Evolutionary conservation across 1,140 invertebrate species (phyloP), one percentile per base, ranked within the genome.

Genomic region (Drosophila grimshawi): DNA sequence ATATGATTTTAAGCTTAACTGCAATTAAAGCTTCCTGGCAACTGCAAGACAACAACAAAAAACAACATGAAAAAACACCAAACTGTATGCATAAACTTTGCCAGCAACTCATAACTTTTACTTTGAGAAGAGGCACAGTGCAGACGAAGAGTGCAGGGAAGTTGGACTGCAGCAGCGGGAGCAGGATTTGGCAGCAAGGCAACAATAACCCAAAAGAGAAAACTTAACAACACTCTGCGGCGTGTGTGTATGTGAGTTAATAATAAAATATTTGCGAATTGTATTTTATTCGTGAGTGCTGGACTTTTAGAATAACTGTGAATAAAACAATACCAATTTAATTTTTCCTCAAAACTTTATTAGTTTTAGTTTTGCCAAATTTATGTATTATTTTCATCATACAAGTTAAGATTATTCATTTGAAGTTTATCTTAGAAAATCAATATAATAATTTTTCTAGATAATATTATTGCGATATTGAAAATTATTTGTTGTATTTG

Each of bases 1-100:
- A 80, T 88, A 83, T 88, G 83, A 88, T 88, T 89, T 89, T 80
- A 88, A 83, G 85, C 80, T 88, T 83, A 89, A 88, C 61, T 80
- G 73, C 89, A 88, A 88, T 88, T 88, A 88, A 88, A 89, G 83
- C 80, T 78, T 74, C 77, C 80, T 80, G 65, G 62, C 53, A 80
- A 83, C 76, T 68, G 66, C 52, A 68, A 61, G 41, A 61, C 75
- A 72, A 70, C 74, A 86, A 43, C 57, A 76, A 59, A 30, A 6
- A 53, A 59, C 51, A 73, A 67, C 43, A 67, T 7, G 8, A 46
- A 48, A 11, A 52, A 49, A 56, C 49, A 51, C 57, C 56, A 65
- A 74, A 57, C 59, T 78, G 69, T 57, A 71, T 55, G 62, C 68
- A 76, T 35, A 55, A 78, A 86, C 65, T 86, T 86, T 83, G 46